These are phyloP conservation scores for Sitobion miscanthi DNA, from an alignment of 1,140 invertebrate genomes.

Conservation along the genomic window DNA sequence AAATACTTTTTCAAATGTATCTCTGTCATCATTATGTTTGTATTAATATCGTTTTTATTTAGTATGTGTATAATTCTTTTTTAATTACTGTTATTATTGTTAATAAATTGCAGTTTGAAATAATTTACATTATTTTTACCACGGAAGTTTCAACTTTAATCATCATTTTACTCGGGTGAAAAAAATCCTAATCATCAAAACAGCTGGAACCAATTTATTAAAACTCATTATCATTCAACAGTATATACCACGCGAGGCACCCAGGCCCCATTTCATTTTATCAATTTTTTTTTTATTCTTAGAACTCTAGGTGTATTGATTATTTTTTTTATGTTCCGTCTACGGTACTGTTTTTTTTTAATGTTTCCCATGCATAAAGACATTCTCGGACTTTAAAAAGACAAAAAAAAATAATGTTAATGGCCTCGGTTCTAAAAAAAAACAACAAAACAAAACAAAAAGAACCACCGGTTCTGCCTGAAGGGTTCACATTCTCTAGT, in stretches of 20 bases:
- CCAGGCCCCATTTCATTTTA: conserved; percentile 49
- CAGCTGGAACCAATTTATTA: conserved; percentile 54
- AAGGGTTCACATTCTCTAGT: conserved; percentile 54
- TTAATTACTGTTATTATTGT: neutral
- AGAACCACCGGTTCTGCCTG: conserved; percentile 56
- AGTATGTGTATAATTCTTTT: neutral
- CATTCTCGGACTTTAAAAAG: conserved; percentile 55
- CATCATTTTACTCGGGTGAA: neutral
- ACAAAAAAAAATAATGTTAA: conserved; percentile 55
- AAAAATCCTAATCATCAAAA: conserved; percentile 47
- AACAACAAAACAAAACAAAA: conserved; percentile 54
- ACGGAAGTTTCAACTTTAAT: conserved; percentile 30
- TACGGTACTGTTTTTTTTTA: conserved; percentile 49
- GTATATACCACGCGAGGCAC: conserved; percentile 21
- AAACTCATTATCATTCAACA: conserved; percentile 53
- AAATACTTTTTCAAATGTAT: neutral
- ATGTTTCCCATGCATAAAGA: conserved; percentile 54
- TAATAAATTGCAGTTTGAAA: neutral
- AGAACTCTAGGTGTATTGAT: conserved; percentile 55
- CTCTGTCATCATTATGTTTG: neutral
- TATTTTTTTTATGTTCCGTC: conserved; percentile 48
- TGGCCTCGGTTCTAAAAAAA: conserved; percentile 48
- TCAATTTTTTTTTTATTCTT: conserved; percentile 48
- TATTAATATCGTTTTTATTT: neutral
- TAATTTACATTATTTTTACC: neutral